Evolutionary conservation across 92 coral and sea anemone genomes (phyloP).

Genomic region (Siderastrea radians): DNA sequence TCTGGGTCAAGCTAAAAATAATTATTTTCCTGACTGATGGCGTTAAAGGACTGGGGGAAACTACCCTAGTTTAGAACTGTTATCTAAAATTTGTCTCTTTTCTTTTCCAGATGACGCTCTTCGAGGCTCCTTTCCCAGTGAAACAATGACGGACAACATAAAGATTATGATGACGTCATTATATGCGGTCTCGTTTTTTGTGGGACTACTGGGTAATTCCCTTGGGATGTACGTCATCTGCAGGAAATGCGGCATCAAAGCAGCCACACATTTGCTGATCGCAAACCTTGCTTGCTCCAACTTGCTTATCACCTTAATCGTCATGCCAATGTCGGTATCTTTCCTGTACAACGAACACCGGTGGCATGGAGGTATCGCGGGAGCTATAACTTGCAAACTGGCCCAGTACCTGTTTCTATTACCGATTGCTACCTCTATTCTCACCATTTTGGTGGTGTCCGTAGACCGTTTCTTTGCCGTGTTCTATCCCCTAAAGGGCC

Average conservation of each 20-base stretch:
- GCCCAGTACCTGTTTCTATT: slow-evolving; percentile 59
- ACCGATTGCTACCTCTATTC: slow-evolving; percentile 73
- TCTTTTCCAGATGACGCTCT: neutral
- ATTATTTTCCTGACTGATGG: no score
- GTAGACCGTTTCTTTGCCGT: slow-evolving; percentile 79
- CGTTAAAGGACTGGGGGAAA: no score
- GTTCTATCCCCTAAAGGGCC: slow-evolving; percentile 63
- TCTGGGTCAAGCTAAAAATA: no score
- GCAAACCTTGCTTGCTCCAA: slow-evolving; percentile 78
- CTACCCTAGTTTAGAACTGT: no score
- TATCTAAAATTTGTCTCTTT: neutral
- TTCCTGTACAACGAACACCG: slow-evolving; percentile 19
- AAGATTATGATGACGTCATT: slow-evolving; percentile 52
- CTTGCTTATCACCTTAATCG: slow-evolving; percentile 54
- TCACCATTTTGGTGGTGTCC: slow-evolving; percentile 74
- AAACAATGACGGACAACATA: neutral
- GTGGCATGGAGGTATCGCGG: slow-evolving; percentile 65
- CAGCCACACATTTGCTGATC: slow-evolving; percentile 69
- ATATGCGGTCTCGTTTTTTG: slow-evolving; percentile 62
- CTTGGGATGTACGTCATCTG: slow-evolving; percentile 70
- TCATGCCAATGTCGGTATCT: slow-evolving; percentile 60
- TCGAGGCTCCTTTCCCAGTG: neutral
- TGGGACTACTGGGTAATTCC: slow-evolving; percentile 74
- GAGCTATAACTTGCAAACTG: slow-evolving; percentile 59
- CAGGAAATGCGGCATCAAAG: slow-evolving; percentile 69